These are phyloP conservation scores for Corella eumyota DNA, from an alignment of 23 tunicate species.

Conservation along the genomic window DNA sequence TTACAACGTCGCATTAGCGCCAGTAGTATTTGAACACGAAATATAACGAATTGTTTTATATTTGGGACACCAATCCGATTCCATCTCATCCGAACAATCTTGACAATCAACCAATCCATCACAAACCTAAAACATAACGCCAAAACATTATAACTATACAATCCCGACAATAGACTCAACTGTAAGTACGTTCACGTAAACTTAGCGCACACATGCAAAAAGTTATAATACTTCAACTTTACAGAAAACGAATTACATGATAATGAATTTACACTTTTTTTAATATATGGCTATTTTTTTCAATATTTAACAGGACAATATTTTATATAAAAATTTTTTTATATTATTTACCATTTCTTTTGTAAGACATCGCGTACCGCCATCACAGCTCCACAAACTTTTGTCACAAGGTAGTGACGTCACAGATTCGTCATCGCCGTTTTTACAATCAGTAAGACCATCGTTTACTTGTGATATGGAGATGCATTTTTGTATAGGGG, in stretches of 20 bases:
- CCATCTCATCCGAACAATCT: conserved; percentile 39
- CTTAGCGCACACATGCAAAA: neutral
- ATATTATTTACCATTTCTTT: conserved; percentile 2
- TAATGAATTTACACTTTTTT: too few relatives aligned
- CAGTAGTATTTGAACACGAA: conserved; percentile 11
- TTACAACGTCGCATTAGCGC: neutral
- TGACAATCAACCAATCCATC: conserved; percentile 36
- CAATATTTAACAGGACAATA: too few relatives aligned
- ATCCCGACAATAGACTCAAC: neutral
- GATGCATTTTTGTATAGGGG: conserved; percentile 17
- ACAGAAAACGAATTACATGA: too few relatives aligned
- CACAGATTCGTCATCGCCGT: conserved; percentile 30
- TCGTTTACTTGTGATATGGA: conserved; percentile 42
- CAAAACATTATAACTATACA: neutral
- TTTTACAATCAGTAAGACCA: conserved; percentile 28
- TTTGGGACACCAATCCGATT: conserved; percentile 3
- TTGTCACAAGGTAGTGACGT: conserved; percentile 7
- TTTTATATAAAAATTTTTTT: too few relatives aligned
- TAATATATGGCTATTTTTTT: too few relatives aligned
- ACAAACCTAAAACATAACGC: conserved; percentile 28
- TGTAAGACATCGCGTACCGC: conserved; percentile 20
- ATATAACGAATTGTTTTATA: conserved; percentile 4
- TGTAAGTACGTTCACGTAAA: neutral
- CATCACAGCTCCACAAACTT: conserved; percentile 32
- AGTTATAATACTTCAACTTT: neutral